Conservation (phyloP, 2,797 vertebrate species). For the Syncerus caffer region DNA sequence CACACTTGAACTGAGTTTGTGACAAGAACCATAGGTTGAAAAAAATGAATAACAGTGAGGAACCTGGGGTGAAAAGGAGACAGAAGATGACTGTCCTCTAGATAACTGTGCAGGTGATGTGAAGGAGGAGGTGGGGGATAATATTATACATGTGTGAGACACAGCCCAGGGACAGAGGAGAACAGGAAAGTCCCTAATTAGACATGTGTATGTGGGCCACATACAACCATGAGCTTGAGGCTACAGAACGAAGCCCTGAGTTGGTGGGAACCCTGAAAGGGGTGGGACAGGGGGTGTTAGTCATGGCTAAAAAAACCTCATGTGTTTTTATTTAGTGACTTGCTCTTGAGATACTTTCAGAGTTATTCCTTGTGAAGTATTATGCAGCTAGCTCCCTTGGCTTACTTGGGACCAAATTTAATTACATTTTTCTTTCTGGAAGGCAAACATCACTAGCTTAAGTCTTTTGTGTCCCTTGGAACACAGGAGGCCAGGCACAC, state of each 20-base stretch:
- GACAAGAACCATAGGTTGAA: neutral
- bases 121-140: neutral
- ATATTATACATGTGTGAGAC: neutral
- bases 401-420: neutral
- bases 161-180: neutral
- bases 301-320: neutral
- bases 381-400: neutral
- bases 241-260: neutral
- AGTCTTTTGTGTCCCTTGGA: neutral
- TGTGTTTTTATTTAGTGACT: neutral
- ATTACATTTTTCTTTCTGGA: neutral
- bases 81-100: neutral
- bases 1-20: neutral
- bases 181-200: neutral
- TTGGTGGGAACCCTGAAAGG: neutral
- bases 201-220: neutral
- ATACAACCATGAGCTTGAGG: neutral
- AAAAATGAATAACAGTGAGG: neutral
- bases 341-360: neutral
- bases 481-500: neutral
- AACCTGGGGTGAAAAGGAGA: neutral
- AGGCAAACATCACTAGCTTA: neutral
- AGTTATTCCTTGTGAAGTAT: neutral
- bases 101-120: neutral
- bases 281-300: neutral